Percentiles rank a stretch among this genome's conserved stretches.
phyloP scores from a whole-genome alignment of 1,140 invertebrate genomes.

The Drosophila athabasca region DNA sequence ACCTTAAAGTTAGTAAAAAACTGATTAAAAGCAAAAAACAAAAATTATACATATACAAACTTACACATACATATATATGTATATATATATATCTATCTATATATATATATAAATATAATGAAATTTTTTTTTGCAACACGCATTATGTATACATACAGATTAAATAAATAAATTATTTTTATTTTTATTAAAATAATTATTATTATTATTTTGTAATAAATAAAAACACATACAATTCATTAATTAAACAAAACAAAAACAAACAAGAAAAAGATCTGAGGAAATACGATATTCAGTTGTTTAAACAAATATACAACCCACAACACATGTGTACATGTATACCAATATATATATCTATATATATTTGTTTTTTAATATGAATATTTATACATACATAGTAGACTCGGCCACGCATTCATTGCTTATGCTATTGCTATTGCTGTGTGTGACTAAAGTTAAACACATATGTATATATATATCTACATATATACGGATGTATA shows the following conservation, averaged over 20 bases:
- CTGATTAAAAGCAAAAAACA: conserved; percentile 19
- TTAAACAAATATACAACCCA: conserved; percentile 16
- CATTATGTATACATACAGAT: conserved; percentile 69
- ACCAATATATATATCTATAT: conserved; percentile 9
- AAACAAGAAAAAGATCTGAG: conserved; percentile 1
- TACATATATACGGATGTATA: conserved; percentile 21
- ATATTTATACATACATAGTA: no score
- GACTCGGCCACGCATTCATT: no score
- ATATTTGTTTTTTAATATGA: no score
- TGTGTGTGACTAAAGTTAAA: no score
- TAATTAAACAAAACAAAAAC: conserved; percentile 29
- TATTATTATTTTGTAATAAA: conserved; percentile 79
- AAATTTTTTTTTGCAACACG: conserved; percentile 36
- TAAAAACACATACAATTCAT: conserved; percentile 44
- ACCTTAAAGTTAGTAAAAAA: conserved; percentile 46
- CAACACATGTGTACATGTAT: conserved; percentile 13
- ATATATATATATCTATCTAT: conserved; percentile 49
- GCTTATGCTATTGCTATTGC: no score
- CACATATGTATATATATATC: conserved; percentile 30
- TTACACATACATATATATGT: conserved; percentile 49
- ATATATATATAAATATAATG: conserved; percentile 36
- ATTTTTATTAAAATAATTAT: conserved; percentile 73
- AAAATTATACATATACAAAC: conserved; percentile 18
- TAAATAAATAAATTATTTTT: conserved; percentile 80
- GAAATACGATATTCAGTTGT: conserved; percentile 1